Evolutionary conservation across 2,888 invertebrate species (phyloP).

Genomic region (Drosophila buzzatii): DNA sequence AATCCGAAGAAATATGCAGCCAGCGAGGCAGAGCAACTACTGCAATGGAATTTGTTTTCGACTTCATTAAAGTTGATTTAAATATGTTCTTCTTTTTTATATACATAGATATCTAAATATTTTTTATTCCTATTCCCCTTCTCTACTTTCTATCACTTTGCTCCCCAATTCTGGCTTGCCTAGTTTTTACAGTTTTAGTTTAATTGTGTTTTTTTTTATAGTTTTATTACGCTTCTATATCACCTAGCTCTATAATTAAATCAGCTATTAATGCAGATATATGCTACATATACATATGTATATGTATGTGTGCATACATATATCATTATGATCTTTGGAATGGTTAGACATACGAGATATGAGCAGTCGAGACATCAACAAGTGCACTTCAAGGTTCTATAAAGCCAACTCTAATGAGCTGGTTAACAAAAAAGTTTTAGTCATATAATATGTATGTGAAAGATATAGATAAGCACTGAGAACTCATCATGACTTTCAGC

Average conservation of each 20-base stretch:
- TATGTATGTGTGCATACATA: neutral
- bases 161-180: neutral
- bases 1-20: constrained; percentile 39
- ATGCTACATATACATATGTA: constrained; percentile 6
- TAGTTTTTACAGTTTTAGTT: constrained; percentile 44
- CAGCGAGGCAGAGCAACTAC: constrained; percentile 42
- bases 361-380: neutral
- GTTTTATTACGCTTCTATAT: constrained; percentile 31
- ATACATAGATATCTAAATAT: neutral
- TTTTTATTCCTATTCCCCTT: constrained; percentile 38
- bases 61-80: constrained; percentile 78
- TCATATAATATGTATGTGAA: neutral
- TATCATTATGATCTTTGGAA: constrained; percentile 22
- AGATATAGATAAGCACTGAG: constrained; percentile 9
- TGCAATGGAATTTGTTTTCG: constrained; percentile 68
- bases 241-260: constrained; percentile 58
- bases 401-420: constrained; percentile 33
- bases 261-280: constrained; percentile 47
- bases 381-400: constrained; percentile 20
- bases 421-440: neutral
- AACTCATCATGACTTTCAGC: neutral
- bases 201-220: constrained; percentile 40
- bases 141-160: neutral
- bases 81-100: constrained; percentile 65
- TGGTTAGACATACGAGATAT: constrained; percentile 7